Base-by-base conservation (phyloP, 2,888 invertebrate species). In the Latrodectus elegans region DNA sequence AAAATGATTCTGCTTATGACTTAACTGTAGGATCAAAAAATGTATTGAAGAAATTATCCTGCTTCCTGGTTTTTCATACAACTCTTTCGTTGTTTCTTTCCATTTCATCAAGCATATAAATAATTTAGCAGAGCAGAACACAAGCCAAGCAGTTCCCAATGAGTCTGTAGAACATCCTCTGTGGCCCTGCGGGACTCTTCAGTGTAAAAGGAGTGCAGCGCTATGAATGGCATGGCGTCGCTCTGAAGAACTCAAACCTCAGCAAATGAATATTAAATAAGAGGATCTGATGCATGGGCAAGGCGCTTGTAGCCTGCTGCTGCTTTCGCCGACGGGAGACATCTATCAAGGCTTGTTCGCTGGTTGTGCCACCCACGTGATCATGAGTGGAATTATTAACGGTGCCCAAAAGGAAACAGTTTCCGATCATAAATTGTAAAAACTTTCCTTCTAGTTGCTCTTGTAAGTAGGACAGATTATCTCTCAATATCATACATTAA, bases 281-380 rank as follows among this genome's bases (percentile, higher is more conserved):
- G 67, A 4, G 38, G 65, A 49, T 67, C 64, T 64, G 53, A 70
- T 78, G 38, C 26, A 70, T 78, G 55, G 38, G 67, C 72, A 73
- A 67, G 73, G 38, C n/a, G 60, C 38, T 71, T 70, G 26, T 78
- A 64, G 49, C 67, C 11, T 70, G 9, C 78, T 70, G 9, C 78
- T 60, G 72, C 60, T 51, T 65, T 10, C 15, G 17, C 64, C 80
- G 52, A 12, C 52, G 65, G 79, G 75, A 77, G 77, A 38, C 64
- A 51, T 51, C 22, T 76, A 51, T 64, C 52, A 14, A 53, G 71
- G 55, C 71, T 77, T 76, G 64, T 84, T 71, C 64, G 15, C 71
- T 51, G 49, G 51, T 22, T 26, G 53, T 77, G 73, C 84, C 84
- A 84, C 84, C 72, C 84, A 84, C 65, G 68, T 77, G 65, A 53